Evolutionary conservation across 2,888 invertebrate genomes (phyloP), one percentile per base, ranked within the genome.

Genomic region (Eupithecia vulgata): DNA sequence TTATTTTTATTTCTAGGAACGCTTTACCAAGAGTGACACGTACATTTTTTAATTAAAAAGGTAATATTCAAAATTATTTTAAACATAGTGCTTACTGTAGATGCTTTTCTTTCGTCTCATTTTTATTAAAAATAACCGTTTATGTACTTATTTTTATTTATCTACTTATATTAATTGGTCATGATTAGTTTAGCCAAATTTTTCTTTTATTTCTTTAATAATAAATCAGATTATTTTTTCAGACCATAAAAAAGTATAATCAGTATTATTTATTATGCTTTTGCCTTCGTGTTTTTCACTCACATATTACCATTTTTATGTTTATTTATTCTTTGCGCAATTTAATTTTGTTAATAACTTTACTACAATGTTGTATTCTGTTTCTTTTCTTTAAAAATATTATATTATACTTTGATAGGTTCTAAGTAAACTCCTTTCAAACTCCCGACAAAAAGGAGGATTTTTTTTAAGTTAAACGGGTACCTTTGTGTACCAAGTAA

Each of bases 21-120:
- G 96, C 94, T 95, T 96, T 94, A 95, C 95, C 95, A 96, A 95
- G 96, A 97, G 97, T 95, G 96, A 97, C 96, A 97, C 97, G 89
- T 97, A 97, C 96, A 97, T 97, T 96, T 97, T 95, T 95, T 97
- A 97, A 95, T 94, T 89, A 75, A 72, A 77, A 93, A 92, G 93
- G 94, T 94, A 94, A 94, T 87, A 82, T 84, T 79, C 73, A 76
- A 78, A 80, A 80, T 82, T 65, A 65, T 65, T 74, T 73, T 84
- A 87, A 84, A 81, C 72, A 76, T 79, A 78, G 61, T 62, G 73
- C 71, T 57, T 72, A 35, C 42, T 35, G 45, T 70, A 71, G 30
- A 35, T 8, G 77, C 73, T 79, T 74, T 57, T 62, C 13, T 34
- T 70, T 34, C 21, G 42, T 21, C 59, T 34, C 40, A 52, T 57